Conservation (phyloP, 2,113 vertebrate genomes). For the Malaclemys terrapin region DNA sequence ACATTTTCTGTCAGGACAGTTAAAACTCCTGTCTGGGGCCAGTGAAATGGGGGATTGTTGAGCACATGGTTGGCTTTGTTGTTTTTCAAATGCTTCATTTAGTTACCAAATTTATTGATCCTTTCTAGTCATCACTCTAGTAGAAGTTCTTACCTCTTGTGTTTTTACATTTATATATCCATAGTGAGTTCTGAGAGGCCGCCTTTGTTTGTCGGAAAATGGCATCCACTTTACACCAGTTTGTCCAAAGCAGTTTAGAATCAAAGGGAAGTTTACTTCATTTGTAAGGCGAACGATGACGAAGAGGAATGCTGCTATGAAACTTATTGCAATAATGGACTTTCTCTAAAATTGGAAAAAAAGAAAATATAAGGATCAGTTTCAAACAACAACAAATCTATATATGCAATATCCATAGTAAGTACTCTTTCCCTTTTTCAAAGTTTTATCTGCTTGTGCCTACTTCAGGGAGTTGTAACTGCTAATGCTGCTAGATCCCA, state of each 20-base stretch:
- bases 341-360: conserved; percentile 85
- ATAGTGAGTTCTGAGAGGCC: conserved; percentile 86
- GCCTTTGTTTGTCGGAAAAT: conserved; percentile 85
- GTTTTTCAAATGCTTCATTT: neutral
- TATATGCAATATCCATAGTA: neutral
- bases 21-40: neutral
- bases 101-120: neutral
- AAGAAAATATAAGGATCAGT: neutral
- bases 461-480: neutral
- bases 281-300: conserved; percentile 90
- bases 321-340: conserved; percentile 86
- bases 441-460: neutral
- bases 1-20: neutral
- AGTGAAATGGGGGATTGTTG: neutral
- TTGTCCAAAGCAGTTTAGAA: conserved; percentile 89
- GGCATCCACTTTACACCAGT: conserved; percentile 84
- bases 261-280: conserved; percentile 89
- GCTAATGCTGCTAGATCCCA: neutral
- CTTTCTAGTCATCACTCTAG: neutral
- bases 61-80: neutral
- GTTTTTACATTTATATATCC: conserved; percentile 93
- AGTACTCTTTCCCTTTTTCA: neutral
- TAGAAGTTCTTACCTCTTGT: conserved; percentile 88
- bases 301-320: conserved; percentile 88
- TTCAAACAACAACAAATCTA: conserved; percentile 4